A percentile compares a stretch with the other conserved stretches of the same genome.
These are phyloP conservation scores for Aplidium turbinatum DNA, from an alignment of 23 tunicate genomes.

Conservation along the genomic window DNA sequence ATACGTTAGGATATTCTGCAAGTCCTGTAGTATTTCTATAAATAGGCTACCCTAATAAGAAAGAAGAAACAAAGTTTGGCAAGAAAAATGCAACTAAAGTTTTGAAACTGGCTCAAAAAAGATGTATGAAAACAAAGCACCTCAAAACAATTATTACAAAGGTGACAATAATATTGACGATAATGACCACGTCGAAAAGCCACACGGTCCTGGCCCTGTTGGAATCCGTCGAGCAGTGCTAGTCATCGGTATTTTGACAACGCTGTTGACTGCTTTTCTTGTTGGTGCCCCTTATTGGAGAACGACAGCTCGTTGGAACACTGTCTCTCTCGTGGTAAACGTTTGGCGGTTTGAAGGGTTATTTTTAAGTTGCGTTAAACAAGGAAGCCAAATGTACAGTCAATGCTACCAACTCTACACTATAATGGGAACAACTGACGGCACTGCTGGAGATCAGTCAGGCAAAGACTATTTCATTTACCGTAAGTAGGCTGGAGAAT, in stretches of 20 bases:
- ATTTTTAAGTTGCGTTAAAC: slow-evolving; percentile 48
- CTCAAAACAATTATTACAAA: too few relatives aligned
- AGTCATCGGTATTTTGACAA: slow-evolving; percentile 10
- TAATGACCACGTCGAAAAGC: too few relatives aligned
- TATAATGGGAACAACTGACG: slow-evolving; percentile 41
- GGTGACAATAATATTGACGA: too few relatives aligned
- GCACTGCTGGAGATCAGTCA: slow-evolving; percentile 33
- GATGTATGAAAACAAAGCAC: too few relatives aligned
- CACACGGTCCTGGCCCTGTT: slow-evolving; percentile 15
- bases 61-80: too few relatives aligned
- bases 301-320: slow-evolving; percentile 19
- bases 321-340: slow-evolving; percentile 18
- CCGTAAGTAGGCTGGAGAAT: slow-evolving; percentile 30
- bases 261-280: slow-evolving; percentile 26
- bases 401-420: slow-evolving; percentile 66
- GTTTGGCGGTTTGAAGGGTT: slow-evolving; percentile 65
- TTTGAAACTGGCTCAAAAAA: too few relatives aligned
- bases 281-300: slow-evolving; percentile 70
- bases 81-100: too few relatives aligned
- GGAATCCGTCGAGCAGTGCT: slow-evolving; percentile 24
- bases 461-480: slow-evolving; percentile 43
- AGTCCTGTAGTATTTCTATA: too few relatives aligned
- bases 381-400: slow-evolving; percentile 20
- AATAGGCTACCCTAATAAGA: too few relatives aligned
- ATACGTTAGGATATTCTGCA: too few relatives aligned